These are phyloP conservation scores for Scomberomorus guttatus DNA, from an alignment of 2,797 vertebrate genomes.

Conservation along the genomic window DNA sequence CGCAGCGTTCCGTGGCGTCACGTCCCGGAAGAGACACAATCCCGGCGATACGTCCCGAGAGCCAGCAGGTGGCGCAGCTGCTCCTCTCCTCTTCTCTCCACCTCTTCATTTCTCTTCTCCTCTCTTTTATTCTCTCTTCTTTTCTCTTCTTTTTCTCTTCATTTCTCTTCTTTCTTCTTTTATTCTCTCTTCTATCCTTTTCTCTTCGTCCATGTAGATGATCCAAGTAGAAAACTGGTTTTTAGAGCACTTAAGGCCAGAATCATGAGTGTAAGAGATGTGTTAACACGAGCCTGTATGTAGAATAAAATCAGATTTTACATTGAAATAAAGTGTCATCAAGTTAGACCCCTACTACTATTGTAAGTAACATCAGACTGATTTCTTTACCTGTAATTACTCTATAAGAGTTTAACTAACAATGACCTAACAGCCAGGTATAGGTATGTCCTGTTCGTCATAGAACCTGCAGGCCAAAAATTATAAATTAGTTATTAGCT, in stretches of 20 bases:
- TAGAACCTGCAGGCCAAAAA: too few relatives aligned
- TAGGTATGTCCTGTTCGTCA: too few relatives aligned
- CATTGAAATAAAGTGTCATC: neutral
- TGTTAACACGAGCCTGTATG: neutral
- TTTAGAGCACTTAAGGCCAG: neutral
- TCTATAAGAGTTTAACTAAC: too few relatives aligned
- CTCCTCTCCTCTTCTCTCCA: neutral
- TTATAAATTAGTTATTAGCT: neutral
- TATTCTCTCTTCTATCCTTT: too few relatives aligned
- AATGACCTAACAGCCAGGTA: too few relatives aligned
- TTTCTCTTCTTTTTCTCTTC: too few relatives aligned
- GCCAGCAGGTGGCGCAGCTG: conserved; percentile 65
- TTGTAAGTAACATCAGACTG: neutral
- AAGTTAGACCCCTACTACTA: too few relatives aligned
- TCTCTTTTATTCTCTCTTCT: neutral
- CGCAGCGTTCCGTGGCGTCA: conserved; percentile 31
- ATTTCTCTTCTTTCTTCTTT: neutral
- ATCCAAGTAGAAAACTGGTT: too few relatives aligned
- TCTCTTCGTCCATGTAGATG: too few relatives aligned
- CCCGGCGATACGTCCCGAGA: fast-evolving
- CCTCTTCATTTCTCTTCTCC: neutral
- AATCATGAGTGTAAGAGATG: neutral
- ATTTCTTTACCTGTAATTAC: neutral
- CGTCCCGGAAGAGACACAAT: neutral
- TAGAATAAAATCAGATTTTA: neutral